Base-by-base conservation (phyloP, 2,797 vertebrate species). In the Typhlichthys subterraneus region DNA sequence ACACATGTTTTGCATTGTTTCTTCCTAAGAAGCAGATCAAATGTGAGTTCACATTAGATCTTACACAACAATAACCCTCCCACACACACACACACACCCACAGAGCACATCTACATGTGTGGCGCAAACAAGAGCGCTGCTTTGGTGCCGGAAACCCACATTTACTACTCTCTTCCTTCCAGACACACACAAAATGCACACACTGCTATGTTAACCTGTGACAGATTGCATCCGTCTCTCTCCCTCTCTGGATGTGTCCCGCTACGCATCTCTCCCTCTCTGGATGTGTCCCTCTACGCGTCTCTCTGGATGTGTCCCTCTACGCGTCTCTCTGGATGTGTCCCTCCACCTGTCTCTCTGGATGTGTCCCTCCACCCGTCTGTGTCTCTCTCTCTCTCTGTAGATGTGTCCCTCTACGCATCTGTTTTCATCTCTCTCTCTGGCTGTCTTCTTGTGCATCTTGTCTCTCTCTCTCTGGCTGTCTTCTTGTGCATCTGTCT, bases 161-260 rank as follows among this genome's bases (percentile, higher is more conserved):
- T 88, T 90, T 92, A 93, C 91, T 90, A 91, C 86, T 88, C 84
- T 65, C 83, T 92, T 93, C 92, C 91, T 93, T 86, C 70, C 68
- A 61, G 23, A 29, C 68, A 68, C 80, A 82, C 83, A 67, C 48
- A 72, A 57, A 71, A 59, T 65, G 59, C 59, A 70, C 50, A 45
- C 13, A 45, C 29, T 59, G 29, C 53, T 61, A 50, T 63, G 54
- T 17, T 52, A 53, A 74, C 65, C 23, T 45, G 63, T 56, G 11
- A 51, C 68, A 55, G 13, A 54, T 51, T 65, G 57, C 23, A 29
- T 29, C 23, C 23, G 4, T 42, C 38, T 42, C 7, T 42, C 38
- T 42, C 6, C 3, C 19, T 38, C 33, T 38, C 5, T 38, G 9
- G 5, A 0, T 10, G 23, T 29, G 23, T 29, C 23, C 23, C 23